Base-by-base conservation (phyloP, 2,888 invertebrate species). In the Vesta saturnalis region DNA sequence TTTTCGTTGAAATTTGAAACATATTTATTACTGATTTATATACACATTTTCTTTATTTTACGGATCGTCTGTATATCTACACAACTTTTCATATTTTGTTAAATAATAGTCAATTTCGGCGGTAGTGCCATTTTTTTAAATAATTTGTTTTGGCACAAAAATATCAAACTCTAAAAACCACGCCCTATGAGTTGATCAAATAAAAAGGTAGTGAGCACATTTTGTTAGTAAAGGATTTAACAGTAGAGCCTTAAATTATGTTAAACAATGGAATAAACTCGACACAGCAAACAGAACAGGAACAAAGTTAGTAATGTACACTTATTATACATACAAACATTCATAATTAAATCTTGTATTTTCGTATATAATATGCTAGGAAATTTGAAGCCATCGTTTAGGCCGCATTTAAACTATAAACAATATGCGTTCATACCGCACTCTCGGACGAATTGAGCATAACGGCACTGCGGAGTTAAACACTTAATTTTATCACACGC, bases 401-500 rank as follows among this genome's bases (percentile, higher is more conserved):
- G 76, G 74, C 76, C 77, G 57, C 60, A 54, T 63, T 65, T 67
- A 62, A 64, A 59, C 43, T 62, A 67, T 67, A 63, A 67, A 67
- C 60, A 60, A 49, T 57, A 62, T 66, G 69, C 69, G 66, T 70
- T 70, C 46, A 59, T 47, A 66, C 66, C 66, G 66, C 67, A 67
- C 59, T 63, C 76, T 73, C 74, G 78, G 78, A 79, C 78, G 79
- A 76, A 77, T 74, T 74, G 69, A 75, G 76, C 76, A 70, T 71
- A 62, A 61, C 57, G 43, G 57, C 60, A 60, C 67, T 64, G 60
- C 63, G 54, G 63, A 68, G 60, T 57, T 56, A 43, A 55, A 68
- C 59, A 62, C 60, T 55, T 68, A 59, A 67, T 62, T 74, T 77
- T 80, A 92, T 94, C 94, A 94, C 90, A 94, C 94, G 85, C 94